Evolutionary conservation across 2,888 invertebrate genomes (phyloP), one percentile per base, ranked within the genome.

Genomic region (Thera britannica): DNA sequence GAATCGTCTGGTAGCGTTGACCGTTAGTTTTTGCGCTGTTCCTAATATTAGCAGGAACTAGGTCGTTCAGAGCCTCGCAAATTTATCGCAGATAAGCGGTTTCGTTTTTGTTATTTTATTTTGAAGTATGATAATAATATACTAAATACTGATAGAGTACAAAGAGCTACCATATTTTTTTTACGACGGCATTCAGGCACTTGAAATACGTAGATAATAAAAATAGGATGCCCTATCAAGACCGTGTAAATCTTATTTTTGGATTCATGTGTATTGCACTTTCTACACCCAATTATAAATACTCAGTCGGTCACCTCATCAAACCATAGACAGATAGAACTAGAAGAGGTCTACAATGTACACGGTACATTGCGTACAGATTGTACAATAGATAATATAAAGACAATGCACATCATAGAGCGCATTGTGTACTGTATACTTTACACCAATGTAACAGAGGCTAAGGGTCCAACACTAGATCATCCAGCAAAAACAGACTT

Each of bases 271-370:
- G 38, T 6, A 35, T 9, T 35, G n/a, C 4, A 51, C 6, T 59
- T 60, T 51, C 38, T 56, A 4, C 11, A 46, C 51, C 58, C 23
- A 60, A 48, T 55, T 36, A 23, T 51, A 44, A 41, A 4, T 7
- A 51, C 35, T 35, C 35, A 60, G 63, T 70, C 66, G 57, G 54
- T 70, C 70, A 63, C 66, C 70, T 70, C 70, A 60, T 23, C 70
- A 67, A 66, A 58, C 59, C 34, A 66, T 62, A 62, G 62, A 69
- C 68, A 61, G 68, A 62, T 41, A 69, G 65, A 52, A 48, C 70
- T 70, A 70, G 70, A 70, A 70, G 69, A 69, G 61, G 60, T 66
- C 66, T 70, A 70, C 57, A 70, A 70, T 70, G 70, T 70, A 70
- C 69, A 69, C 63, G 34, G 70, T 66, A 70, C 70, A 70, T 70